Evolutionary conservation across 2,888 invertebrate genomes (phyloP).

Genomic region (Mythimna impura): DNA sequence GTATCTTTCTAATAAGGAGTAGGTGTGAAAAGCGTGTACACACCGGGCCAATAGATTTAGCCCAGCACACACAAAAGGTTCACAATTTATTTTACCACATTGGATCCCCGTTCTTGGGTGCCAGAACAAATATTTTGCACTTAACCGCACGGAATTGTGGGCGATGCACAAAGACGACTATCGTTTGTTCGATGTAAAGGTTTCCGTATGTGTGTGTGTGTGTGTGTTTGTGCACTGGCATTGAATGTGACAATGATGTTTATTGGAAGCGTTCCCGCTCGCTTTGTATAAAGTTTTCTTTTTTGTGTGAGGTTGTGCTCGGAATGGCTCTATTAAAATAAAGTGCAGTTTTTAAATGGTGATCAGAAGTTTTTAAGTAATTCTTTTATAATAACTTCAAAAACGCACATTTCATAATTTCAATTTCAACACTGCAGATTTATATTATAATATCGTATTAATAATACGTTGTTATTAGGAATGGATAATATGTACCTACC

Average conservation of each 20-base stretch:
- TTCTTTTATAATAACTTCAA: neutral
- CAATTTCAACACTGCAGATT: neutral
- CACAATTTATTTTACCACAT: conserved; percentile 71
- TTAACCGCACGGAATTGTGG: conserved; percentile 70
- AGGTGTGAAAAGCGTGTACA: conserved; percentile 45
- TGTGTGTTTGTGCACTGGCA: conserved; percentile 61
- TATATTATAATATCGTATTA: neutral
- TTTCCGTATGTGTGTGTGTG: conserved; percentile 49
- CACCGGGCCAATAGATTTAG: conserved; percentile 64
- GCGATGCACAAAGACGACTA: conserved; percentile 71
- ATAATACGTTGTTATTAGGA: too few relatives aligned
- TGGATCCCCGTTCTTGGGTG: conserved; percentile 66
- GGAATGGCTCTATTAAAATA: conserved; percentile 31
- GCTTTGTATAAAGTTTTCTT: conserved; percentile 44
- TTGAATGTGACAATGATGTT: conserved; percentile 67
- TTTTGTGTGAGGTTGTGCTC: conserved; percentile 28
- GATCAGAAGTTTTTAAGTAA: neutral
- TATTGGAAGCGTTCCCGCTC: conserved; percentile 60
- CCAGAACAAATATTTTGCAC: conserved; percentile 78
- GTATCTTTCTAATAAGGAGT: conserved; percentile 22
- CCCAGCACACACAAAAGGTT: conserved; percentile 60
- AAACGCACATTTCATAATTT: neutral
- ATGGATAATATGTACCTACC: too few relatives aligned
- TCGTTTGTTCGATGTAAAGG: conserved; percentile 55
- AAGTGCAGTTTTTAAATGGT: conserved; percentile 18